Base-by-base conservation (phyloP, 2,888 invertebrate genomes). In the Ryuthela nishihirai region DNA sequence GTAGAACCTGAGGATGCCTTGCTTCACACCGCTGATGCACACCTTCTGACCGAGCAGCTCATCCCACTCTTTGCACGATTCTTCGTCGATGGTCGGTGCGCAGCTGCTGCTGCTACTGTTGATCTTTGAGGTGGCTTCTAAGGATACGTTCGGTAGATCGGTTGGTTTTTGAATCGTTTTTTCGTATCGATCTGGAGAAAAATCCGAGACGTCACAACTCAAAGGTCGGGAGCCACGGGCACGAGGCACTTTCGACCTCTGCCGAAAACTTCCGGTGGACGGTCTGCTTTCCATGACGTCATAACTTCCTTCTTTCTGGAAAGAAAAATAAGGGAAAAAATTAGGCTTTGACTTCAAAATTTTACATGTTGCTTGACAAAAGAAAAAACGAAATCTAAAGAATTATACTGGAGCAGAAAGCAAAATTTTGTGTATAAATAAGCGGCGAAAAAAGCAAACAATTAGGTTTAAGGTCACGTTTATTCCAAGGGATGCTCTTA, bases 1-100 rank as follows among this genome's bases (percentile, higher is more conserved):
- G 61, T 81, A 75, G 72, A 77, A 82, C 7, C 79, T 74, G 29
- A 84, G 72, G 15, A 75, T 75, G 2, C 84, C 84, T 5, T 69
- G 67, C 64, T 76, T 76, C 12, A 72, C 70, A 0, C 77, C 77
- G 10, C 74, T 71, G 17, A 79, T 75, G 23, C 70, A 67, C 1
- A 79, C 77, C 20, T 73, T 67, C 44, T 72, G 70, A 0, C 78
- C 79, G 4, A 78, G 67, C 24, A 69, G 67, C 4, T 55, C 60
- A 17, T 29, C 29, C 56, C 65, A 66, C 26, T 62, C 63, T 34
- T 45, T 47, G 17, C 40, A 15, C 18, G 41, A 40, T 21, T 55
- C 60, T 0, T 48, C 38, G n/a, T 48, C 54, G 5, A 26, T 7
- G 17, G 38, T 34, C 5, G 12, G 23, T 10, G 35, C 29, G 4